Evolutionary conservation across 2,113 vertebrate species (phyloP).

Genomic region (Gambusia affinis): DNA sequence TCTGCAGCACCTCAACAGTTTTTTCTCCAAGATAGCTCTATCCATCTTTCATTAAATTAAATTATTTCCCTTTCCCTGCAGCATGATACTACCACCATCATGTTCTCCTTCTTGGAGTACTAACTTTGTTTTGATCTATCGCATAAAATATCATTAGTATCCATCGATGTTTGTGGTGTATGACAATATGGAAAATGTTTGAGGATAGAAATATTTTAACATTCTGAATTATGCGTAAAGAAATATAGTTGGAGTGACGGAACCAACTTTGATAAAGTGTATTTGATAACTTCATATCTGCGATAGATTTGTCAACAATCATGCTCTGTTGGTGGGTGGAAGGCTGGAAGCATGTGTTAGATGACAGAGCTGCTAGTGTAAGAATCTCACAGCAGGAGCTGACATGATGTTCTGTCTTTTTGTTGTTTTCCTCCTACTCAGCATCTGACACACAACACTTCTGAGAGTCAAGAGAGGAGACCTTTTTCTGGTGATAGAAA

Average conservation of each 20-base stretch:
- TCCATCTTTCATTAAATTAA: no score
- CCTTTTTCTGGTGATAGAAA: conserved; percentile 73
- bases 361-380: conserved; percentile 61
- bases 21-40: no score
- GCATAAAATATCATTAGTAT: no score
- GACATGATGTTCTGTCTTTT: conserved; percentile 62
- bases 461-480: conserved; percentile 82
- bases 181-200: no score
- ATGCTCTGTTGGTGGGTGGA: conserved; percentile 45
- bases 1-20: no score
- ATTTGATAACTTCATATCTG: background rate
- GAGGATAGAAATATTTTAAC: no score
- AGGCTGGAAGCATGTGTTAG: conserved; percentile 43
- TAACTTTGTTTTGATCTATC: no score
- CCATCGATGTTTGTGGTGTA: no score
- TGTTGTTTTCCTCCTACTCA: conserved; percentile 66
- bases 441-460: conserved; percentile 85
- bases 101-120: no score
- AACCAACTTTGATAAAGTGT: background rate
- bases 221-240: no score
- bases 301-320: conserved; percentile 36
- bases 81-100: no score
- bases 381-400: conserved; percentile 47
- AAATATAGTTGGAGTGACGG: background rate
- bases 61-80: no score